phyloP scores from a whole-genome alignment of 1,140 invertebrate genomes.

The Ceratina calcarata region DNA sequence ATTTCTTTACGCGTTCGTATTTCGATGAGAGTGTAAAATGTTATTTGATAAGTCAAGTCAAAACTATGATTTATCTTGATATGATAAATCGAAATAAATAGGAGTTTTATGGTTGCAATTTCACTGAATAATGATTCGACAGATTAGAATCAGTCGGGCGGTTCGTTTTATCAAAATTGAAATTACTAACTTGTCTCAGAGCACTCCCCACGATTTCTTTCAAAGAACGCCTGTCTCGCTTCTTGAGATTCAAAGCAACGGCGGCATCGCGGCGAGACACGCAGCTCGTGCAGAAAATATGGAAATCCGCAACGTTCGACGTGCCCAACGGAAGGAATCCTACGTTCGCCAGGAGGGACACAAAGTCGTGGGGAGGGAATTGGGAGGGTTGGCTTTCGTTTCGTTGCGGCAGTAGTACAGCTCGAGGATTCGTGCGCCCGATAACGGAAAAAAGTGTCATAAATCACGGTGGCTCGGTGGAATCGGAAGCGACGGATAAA shows the following conservation, averaged over 20 bases:
- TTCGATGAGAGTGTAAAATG: too few species aligned
- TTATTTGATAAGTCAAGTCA: too few species aligned
- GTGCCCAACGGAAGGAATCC: background rate
- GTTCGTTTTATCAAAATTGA: too few species aligned
- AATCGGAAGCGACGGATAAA: constrained; percentile 50
- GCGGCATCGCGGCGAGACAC: background rate
- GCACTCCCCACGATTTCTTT: background rate
- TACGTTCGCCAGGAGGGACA: background rate
- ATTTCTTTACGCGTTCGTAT: too few species aligned
- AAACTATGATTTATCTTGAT: too few species aligned
- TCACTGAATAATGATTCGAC: too few species aligned
- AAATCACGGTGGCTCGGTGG: constrained; percentile 55
- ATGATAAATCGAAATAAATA: too few species aligned
- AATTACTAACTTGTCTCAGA: background rate
- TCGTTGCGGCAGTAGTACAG: background rate
- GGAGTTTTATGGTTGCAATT: too few species aligned
- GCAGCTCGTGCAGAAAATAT: constrained; percentile 20
- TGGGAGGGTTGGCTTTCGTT: constrained; percentile 4
- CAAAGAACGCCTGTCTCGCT: background rate
- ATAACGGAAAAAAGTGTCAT: constrained; percentile 54
- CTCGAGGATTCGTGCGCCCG: constrained; percentile 32
- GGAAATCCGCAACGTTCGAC: background rate
- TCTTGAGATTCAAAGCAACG: background rate
- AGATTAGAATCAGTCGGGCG: too few species aligned
- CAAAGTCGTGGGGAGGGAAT: background rate